Evolutionary conservation across 2,797 vertebrate species (phyloP).

Genomic region (Monodelphis domestica): DNA sequence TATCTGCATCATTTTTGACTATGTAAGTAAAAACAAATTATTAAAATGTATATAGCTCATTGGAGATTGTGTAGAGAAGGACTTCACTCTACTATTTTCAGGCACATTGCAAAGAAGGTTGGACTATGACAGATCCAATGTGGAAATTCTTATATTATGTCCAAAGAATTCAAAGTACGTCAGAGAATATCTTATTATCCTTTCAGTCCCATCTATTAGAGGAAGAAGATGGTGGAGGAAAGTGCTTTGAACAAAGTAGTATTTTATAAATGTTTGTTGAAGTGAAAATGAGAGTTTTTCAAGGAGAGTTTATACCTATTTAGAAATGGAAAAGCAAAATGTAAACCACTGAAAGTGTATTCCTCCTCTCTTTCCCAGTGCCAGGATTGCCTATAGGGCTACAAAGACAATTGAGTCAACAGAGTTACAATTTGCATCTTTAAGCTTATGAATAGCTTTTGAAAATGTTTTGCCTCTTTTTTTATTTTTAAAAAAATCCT

Average conservation of each 20-base stretch:
- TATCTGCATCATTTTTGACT: too few species aligned
- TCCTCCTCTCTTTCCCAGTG: neutral
- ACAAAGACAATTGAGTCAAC: neutral
- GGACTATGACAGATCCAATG: neutral
- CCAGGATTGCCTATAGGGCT: neutral
- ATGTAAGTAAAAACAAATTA: too few species aligned
- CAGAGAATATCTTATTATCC: neutral
- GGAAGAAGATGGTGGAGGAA: neutral
- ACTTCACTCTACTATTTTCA: too few species aligned
- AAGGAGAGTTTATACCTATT: neutral
- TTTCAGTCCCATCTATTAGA: neutral
- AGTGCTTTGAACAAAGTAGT: neutral
- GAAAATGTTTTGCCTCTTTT: neutral
- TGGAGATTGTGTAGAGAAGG: too few species aligned
- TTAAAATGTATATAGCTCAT: too few species aligned
- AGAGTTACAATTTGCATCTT: neutral
- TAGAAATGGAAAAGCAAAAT: neutral
- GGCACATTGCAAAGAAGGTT: too few species aligned
- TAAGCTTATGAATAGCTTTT: neutral
- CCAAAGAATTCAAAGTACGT: neutral
- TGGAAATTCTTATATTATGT: neutral
- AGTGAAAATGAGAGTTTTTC: neutral
- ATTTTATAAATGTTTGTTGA: neutral
- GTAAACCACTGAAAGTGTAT: neutral
- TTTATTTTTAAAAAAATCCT: neutral